These are phyloP conservation scores for Eupithecia exiguata DNA, from an alignment of 2,888 invertebrate genomes.

Conservation along the genomic window DNA sequence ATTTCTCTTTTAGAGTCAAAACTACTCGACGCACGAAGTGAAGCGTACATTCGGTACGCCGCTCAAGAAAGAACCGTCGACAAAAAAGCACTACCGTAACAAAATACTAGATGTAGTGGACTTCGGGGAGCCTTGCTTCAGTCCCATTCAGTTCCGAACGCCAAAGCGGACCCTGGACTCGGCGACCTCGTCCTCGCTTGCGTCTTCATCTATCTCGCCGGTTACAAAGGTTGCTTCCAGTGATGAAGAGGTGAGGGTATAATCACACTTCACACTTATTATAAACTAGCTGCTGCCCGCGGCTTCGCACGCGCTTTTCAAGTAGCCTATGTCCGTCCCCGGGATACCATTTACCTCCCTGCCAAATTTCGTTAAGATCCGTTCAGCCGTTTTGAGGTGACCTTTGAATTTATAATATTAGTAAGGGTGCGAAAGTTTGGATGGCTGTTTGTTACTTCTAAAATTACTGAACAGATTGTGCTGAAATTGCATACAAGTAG, in stretches of 20 bases:
- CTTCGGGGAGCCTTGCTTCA: slow-evolving; percentile 71
- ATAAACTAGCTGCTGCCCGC: no score
- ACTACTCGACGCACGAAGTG: slow-evolving; percentile 69
- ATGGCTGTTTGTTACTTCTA: no score
- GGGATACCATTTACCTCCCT: no score
- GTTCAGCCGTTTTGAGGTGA: no score
- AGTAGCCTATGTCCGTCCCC: no score
- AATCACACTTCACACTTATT: no score
- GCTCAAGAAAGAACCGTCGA: slow-evolving; percentile 51
- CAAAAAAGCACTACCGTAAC: slow-evolving; percentile 65
- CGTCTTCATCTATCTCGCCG: slow-evolving; percentile 71
- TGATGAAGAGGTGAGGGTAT: slow-evolving; percentile 55
- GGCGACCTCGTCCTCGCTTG: slow-evolving; percentile 63
- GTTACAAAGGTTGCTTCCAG: slow-evolving; percentile 67
- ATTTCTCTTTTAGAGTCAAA: slow-evolving; percentile 58
- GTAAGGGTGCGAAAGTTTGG: no score
- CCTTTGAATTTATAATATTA: no score
- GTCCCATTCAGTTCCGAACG: slow-evolving; percentile 72
- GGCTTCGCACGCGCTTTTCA: no score
- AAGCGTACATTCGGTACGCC: slow-evolving; percentile 78
- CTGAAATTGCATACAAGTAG: no score
- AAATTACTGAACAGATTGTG: no score
- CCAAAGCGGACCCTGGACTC: slow-evolving; percentile 61
- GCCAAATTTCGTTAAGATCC: no score
- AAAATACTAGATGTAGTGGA: slow-evolving; percentile 74